A percentile compares a stretch with the other conserved stretches of the same genome.
Evolutionary conservation across 2,888 invertebrate genomes (phyloP).

Genomic region (Epistrophe grossulariae): DNA sequence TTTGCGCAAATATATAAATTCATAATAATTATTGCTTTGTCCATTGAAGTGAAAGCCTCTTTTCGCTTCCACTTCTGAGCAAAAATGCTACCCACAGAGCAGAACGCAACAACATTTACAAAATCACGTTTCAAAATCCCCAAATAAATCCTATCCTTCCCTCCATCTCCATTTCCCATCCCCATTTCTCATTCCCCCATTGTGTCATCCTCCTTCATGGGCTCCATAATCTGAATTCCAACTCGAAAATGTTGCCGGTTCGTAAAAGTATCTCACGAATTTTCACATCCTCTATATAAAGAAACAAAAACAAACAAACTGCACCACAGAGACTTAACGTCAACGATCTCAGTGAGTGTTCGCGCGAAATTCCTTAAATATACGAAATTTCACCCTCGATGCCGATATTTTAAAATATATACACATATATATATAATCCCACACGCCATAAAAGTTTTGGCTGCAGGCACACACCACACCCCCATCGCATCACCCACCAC

Average conservation of each 20-base stretch:
- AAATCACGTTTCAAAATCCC: slow-evolving; percentile 57
- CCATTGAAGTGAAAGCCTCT: slow-evolving; percentile 60
- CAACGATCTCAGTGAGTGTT: slow-evolving; percentile 66
- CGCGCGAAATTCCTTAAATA: slow-evolving; percentile 68
- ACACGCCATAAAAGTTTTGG: slow-evolving; percentile 32
- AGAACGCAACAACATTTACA: slow-evolving; percentile 36
- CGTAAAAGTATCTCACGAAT: slow-evolving; percentile 35
- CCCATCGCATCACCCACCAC: too few relatives aligned
- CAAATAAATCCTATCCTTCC: slow-evolving; percentile 3
- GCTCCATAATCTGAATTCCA: slow-evolving; percentile 26
- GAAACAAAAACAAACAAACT: slow-evolving; percentile 12
- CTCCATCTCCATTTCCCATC: too few relatives aligned
- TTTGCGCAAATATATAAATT: slow-evolving; percentile 53
- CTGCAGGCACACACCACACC: background rate
- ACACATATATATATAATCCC: slow-evolving; percentile 45
- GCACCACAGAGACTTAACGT: slow-evolving; percentile 62
- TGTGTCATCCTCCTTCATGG: too few relatives aligned
- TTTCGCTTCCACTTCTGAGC: background rate
- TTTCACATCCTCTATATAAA: slow-evolving; percentile 26
- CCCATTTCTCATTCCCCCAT: background rate
- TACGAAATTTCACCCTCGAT: slow-evolving; percentile 66
- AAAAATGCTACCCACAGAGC: slow-evolving; percentile 30
- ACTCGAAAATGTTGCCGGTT: slow-evolving; percentile 28
- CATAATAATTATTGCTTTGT: slow-evolving; percentile 69
- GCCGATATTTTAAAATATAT: slow-evolving; percentile 64